A percentile compares a stretch with the other conserved stretches of the same genome.
phyloP scores from a whole-genome alignment of 2,888 invertebrate genomes.

The Agrochola circellaris region DNA sequence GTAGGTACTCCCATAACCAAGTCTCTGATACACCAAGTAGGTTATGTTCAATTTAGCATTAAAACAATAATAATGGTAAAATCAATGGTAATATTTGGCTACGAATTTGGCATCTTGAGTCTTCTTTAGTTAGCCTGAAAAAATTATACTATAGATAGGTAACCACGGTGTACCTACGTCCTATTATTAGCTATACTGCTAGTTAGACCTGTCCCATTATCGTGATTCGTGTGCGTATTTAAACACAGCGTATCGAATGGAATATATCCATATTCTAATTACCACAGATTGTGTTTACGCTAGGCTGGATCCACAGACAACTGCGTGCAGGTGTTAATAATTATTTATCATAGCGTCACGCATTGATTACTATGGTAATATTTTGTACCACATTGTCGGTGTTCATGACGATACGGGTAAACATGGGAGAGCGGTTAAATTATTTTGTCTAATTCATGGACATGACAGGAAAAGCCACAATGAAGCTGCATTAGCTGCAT shows the following conservation, averaged over 20 bases:
- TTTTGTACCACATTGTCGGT: constrained; percentile 52
- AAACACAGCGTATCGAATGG: constrained; percentile 55
- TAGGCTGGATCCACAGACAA: constrained; percentile 52
- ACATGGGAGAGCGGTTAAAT: constrained; percentile 29
- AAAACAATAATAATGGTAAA: constrained; percentile 47
- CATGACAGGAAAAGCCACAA: constrained; percentile 50
- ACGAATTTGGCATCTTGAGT: neutral
- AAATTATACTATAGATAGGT: neutral
- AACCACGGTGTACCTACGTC: neutral
- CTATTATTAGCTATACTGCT: neutral
- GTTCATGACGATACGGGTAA: constrained; percentile 25
- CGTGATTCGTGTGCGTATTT: constrained; percentile 41
- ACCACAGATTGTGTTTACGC: constrained; percentile 65
- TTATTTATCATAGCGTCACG: constrained; percentile 63
- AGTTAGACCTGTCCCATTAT: constrained; percentile 29
- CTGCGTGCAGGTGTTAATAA: constrained; percentile 67
- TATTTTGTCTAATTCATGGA: constrained; percentile 15
- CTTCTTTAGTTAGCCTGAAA: neutral
- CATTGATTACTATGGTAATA: constrained; percentile 65
- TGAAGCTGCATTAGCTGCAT: constrained; percentile 28
- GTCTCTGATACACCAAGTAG: constrained; percentile 14
- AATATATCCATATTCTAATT: constrained; percentile 64
- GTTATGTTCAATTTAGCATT: constrained; percentile 30
- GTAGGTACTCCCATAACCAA: constrained; percentile 12
- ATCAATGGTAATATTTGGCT: constrained; percentile 11